Percentiles rank a stretch among this genome's conserved stretches.
Conservation (phyloP, 2,797 vertebrate genomes). For the Chaunax sp. region DNA sequence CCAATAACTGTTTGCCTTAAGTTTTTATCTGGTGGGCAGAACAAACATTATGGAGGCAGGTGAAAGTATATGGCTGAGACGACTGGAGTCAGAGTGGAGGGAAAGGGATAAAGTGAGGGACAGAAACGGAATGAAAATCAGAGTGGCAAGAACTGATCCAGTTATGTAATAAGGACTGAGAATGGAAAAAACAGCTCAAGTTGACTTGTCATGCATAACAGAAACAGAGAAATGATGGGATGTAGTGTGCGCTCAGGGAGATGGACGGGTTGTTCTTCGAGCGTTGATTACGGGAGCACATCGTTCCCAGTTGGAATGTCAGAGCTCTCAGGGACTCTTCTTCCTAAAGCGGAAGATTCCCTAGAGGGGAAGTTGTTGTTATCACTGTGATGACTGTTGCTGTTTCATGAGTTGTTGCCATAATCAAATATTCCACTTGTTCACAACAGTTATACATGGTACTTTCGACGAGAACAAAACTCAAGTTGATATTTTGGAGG, state of each 20-base stretch:
- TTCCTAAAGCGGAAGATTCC: not conserved
- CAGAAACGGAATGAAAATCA: constrained; percentile 61
- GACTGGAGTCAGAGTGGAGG: constrained; percentile 9
- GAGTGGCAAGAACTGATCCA: constrained; percentile 65
- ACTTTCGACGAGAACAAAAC: no score
- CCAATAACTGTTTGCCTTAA: constrained; percentile 50
- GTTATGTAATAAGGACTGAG: constrained; percentile 81
- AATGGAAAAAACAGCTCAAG: constrained; percentile 71
- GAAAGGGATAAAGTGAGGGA: constrained; percentile 10
- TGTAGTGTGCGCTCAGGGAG: constrained; percentile 11
- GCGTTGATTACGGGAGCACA: constrained; percentile 42
- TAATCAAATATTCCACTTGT: not conserved
- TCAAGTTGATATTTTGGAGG: no score
- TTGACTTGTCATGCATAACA: constrained; percentile 76
- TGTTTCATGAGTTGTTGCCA: not conserved
- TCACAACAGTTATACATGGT: not conserved
- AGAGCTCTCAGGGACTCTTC: not conserved
- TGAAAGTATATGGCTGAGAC: constrained; percentile 53
- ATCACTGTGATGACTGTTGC: not conserved
- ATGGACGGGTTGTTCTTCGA: constrained; percentile 32
- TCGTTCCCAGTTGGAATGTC: constrained; percentile 43
- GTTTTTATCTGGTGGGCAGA: constrained; percentile 41
- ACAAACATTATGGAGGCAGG: constrained; percentile 47
- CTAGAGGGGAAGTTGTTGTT: not conserved
- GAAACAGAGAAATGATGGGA: constrained; percentile 65